Conservation (phyloP, 2,797 vertebrate genomes). For the Molossus molossus region DNA sequence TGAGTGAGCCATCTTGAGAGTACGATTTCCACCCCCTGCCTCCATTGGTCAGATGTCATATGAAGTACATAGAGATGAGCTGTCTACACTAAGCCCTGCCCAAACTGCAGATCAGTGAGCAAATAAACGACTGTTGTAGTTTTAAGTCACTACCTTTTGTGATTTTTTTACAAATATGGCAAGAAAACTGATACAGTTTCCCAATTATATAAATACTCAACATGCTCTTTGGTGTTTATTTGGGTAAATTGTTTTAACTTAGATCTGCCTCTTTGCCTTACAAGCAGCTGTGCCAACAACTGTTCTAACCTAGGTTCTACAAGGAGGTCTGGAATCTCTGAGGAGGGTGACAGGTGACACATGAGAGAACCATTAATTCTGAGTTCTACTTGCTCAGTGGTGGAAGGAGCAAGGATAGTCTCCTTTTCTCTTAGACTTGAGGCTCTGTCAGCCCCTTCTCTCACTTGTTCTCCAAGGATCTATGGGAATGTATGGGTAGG, state of each 20-base stretch:
- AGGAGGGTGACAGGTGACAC: neutral
- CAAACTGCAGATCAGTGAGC: neutral
- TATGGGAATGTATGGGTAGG: neutral
- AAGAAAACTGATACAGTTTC: conserved; percentile 34
- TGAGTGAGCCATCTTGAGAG: neutral
- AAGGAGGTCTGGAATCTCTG: neutral
- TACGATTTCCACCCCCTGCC: no score
- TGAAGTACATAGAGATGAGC: neutral
- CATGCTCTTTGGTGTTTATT: neutral
- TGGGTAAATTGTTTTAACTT: conserved; percentile 38
- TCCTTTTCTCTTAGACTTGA: neutral
- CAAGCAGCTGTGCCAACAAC: neutral
- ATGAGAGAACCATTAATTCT: neutral
- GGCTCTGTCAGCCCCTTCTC: neutral
- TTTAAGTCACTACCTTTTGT: conserved; percentile 36
- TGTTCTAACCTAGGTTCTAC: neutral
- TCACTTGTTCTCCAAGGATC: neutral
- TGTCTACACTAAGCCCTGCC: neutral
- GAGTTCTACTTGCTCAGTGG: neutral
- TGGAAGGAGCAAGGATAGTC: neutral
- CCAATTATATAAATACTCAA: neutral
- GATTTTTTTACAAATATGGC: neutral
- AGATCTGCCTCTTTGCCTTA: neutral
- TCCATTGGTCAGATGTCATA: neutral
- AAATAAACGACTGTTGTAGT: conserved; percentile 2